Conservation (phyloP, 2,888 invertebrate genomes). For the Erpobdella octoculata region DNA sequence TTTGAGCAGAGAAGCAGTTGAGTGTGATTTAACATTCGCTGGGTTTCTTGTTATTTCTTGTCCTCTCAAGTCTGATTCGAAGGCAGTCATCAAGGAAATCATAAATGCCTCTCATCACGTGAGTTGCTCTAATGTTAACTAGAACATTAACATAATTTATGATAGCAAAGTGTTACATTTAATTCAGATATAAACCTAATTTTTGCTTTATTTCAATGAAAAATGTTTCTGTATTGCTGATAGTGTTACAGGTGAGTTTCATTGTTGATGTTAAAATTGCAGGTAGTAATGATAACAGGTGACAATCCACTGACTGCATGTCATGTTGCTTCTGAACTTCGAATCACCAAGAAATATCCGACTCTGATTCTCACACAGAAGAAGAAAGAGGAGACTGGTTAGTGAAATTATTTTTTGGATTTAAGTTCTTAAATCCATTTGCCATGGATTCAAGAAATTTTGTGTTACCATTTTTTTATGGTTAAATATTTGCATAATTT, state of each 20-base stretch:
- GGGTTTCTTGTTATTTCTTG: constrained; percentile 98
- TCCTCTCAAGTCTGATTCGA: constrained; percentile 90
- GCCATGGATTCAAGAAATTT: too few relatives aligned
- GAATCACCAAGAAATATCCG: constrained; percentile 63
- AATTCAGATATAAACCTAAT: background rate
- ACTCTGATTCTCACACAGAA: constrained; percentile 44
- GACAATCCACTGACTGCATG: constrained; percentile 98
- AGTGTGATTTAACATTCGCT: constrained; percentile 77
- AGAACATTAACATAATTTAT: background rate
- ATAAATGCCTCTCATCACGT: constrained; percentile 85
- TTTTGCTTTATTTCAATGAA: background rate
- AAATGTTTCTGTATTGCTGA: background rate
- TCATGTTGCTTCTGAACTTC: constrained; percentile 87
- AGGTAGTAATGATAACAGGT: constrained; percentile 95
- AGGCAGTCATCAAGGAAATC: constrained; percentile 86
- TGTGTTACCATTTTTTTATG: background rate
- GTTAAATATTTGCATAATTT: background rate
- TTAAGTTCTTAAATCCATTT: background rate
- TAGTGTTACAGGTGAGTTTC: background rate
- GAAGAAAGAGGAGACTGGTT: background rate
- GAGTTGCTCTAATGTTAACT: constrained; percentile 39
- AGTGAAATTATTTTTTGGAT: background rate
- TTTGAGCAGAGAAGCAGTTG: constrained; percentile 75
- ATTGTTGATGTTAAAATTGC: constrained; percentile 5
- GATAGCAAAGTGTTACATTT: background rate